Conservation (phyloP, 1,140 invertebrate genomes). For the Meloidogyne floridensis region DNA sequence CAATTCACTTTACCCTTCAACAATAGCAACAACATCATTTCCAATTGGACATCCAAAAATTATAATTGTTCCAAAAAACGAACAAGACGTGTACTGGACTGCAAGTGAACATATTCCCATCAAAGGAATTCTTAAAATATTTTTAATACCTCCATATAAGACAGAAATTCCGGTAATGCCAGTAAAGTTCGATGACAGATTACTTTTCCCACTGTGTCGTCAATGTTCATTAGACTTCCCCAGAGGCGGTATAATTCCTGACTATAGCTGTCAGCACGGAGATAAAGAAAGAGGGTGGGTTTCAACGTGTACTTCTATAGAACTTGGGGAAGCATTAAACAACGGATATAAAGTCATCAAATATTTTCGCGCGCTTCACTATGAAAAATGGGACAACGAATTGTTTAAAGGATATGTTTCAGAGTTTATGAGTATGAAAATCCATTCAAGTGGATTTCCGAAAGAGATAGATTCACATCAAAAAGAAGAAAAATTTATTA, state of each 20-base stretch:
- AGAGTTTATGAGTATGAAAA: not conserved
- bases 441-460: conserved; percentile 16
- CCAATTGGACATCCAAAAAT: conserved; percentile 21
- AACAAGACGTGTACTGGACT: conserved; percentile 15
- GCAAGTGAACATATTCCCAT: not conserved
- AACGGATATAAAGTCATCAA: conserved; percentile 10
- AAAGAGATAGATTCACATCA: not conserved
- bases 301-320: not conserved
- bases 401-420: conserved; percentile 5
- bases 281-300: not conserved
- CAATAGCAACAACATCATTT: not conserved
- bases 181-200: not conserved
- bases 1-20: conserved; percentile 16
- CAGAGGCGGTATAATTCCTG: not conserved
- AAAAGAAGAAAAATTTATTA: not conserved
- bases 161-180: conserved; percentile 17
- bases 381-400: not conserved
- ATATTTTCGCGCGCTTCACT: conserved; percentile 9
- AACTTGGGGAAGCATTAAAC: not conserved
- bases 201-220: conserved; percentile 9
- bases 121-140: conserved; percentile 4
- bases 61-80: not conserved
- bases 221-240: conserved; percentile 7
- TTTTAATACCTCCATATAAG: conserved; percentile 11
- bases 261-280: not conserved